Conservation (phyloP, 2,113 vertebrate genomes). For the Mobula hypostoma region DNA sequence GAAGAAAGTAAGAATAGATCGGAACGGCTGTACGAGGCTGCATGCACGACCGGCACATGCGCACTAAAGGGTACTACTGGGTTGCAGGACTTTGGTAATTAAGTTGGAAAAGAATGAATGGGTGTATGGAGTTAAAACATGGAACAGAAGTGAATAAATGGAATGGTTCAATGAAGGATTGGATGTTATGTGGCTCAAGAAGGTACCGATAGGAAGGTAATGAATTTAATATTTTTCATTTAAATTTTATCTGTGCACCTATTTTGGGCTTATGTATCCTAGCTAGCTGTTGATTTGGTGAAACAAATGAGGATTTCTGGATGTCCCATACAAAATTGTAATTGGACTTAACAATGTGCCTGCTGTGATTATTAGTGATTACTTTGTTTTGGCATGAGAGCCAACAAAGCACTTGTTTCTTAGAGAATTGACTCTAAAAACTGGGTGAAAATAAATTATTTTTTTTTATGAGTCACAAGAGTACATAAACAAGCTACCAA, state of each 20-base stretch:
- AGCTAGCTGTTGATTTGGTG: not conserved
- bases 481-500: not conserved
- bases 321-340: not conserved
- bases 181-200: not conserved
- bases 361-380: not conserved
- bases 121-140: not conserved
- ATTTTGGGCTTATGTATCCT: not conserved
- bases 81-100: not conserved
- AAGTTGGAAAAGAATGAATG: not conserved
- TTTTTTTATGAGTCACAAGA: not conserved
- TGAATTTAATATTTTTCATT: not conserved
- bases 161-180: not conserved
- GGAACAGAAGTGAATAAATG: not conserved
- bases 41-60: too few species aligned
- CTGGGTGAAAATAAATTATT: not conserved
- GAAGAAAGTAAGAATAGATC: too few species aligned
- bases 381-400: not conserved
- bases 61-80: too few species aligned
- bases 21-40: too few species aligned
- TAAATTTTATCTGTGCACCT: not conserved
- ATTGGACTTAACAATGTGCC: not conserved
- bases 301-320: not conserved
- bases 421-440: conserved; percentile 12
- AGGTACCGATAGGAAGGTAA: not conserved
- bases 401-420: not conserved